Base-by-base conservation (phyloP, 2,888 invertebrate species). In the Pherbina coryleti region DNA sequence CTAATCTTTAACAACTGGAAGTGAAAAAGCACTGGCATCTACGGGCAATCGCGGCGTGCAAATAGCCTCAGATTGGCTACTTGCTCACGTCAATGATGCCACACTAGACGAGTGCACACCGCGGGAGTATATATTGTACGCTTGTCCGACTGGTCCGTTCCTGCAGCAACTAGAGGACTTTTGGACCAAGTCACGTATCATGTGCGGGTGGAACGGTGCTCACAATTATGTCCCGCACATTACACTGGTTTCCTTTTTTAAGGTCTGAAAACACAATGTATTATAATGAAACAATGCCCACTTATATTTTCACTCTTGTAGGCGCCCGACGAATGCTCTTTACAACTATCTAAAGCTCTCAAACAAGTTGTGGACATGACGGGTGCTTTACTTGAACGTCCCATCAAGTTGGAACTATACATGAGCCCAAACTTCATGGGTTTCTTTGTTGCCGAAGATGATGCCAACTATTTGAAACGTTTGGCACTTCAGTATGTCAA, bases 391-490 rank as follows among this genome's bases (percentile, higher is more conserved):
- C 91, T 95, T 31, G 92, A 92, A 82, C 92, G 92, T 78, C 92
- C 93, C 0, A 90, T 95, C 5, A 93, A 93, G 84, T 89, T 97
- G 71, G 97, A 97, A 88, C 93, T 94, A 0, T 97, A 97, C 85
- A 93, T 95, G 70, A 96, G 96, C 37, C 94, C 94, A 22, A 97
- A 96, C 89, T 97, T 97, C 88, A 96, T 97, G 94, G 97, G 97
- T 0, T 92, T 97, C 70, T 97, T 97, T 90, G 93, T 97, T 2
- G 94, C 94, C 17, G 95, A 96, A 83, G 92, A 94, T 81, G 94
- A 95, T 90, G 95, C 95, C 0, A 94, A 95, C 82, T 94, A 95
- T 88, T 91, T 97, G 77, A 95, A 95, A 87, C 92, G 93, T 82
- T 91, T 97, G 82, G 95, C 96, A 2, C 91, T 94, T 83, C 93